phyloP scores from a whole-genome alignment of 1,140 invertebrate species.

The Neodiprion virginianus region DNA sequence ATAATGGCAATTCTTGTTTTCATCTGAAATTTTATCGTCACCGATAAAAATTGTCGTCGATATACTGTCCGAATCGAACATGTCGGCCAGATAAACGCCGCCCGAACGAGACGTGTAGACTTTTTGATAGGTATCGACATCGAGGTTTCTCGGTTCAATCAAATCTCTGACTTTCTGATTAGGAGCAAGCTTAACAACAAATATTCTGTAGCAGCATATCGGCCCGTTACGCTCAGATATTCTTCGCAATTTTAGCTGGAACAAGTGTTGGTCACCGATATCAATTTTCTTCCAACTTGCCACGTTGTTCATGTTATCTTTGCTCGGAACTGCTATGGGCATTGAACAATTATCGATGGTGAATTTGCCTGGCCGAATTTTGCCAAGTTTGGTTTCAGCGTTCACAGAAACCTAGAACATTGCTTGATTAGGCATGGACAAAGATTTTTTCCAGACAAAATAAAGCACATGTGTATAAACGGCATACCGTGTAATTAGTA shows the following conservation, averaged over 20 bases:
- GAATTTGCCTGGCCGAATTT: constrained; percentile 64
- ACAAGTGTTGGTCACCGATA: constrained; percentile 70
- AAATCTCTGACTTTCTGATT: constrained; percentile 71
- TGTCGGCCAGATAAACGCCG: constrained; percentile 83
- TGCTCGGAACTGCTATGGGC: constrained; percentile 73
- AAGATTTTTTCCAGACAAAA: constrained; percentile 51
- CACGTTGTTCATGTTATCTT: constrained; percentile 66
- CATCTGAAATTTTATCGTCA: constrained; percentile 64
- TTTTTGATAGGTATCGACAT: constrained; percentile 74
- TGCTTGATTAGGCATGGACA: too few relatives aligned
- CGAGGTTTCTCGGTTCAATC: constrained; percentile 70
- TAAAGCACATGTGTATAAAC: too few relatives aligned
- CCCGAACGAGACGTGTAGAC: constrained; percentile 69
- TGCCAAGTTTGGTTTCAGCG: constrained; percentile 75
- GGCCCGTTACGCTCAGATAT: constrained; percentile 85
- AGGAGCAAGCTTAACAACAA: constrained; percentile 74
- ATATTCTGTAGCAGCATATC: constrained; percentile 85
- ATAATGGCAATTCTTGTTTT: constrained; percentile 55
- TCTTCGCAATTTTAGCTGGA: constrained; percentile 74
- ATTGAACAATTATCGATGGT: constrained; percentile 69
- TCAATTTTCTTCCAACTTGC: constrained; percentile 77
- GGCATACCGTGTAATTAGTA: constrained; percentile 76
- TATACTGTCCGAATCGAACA: constrained; percentile 71
- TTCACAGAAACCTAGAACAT: constrained; percentile 53
- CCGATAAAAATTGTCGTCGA: constrained; percentile 71